Conservation (phyloP, 2,888 invertebrate genomes). For the Perizoma flavofasciatum region DNA sequence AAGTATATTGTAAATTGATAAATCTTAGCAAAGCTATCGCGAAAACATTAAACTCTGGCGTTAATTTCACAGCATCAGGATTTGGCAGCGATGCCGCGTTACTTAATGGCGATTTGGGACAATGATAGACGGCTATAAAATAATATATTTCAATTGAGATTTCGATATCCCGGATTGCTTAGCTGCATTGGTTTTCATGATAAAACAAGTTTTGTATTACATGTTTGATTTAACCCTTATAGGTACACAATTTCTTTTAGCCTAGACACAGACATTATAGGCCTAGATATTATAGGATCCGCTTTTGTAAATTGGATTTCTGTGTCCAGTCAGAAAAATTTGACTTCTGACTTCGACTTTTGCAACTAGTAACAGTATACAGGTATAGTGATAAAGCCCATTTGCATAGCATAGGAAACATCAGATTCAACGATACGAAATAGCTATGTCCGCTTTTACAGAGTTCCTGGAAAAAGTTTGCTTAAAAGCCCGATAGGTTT, state of each 20-base stretch:
- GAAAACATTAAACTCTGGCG: slow-evolving; percentile 2
- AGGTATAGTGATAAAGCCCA: slow-evolving; percentile 35
- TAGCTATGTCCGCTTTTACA: too few species aligned
- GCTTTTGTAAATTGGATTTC: slow-evolving; percentile 39
- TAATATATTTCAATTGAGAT: neutral
- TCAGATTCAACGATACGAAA: neutral
- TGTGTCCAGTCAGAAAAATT: slow-evolving; percentile 29
- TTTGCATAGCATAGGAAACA: slow-evolving; percentile 27
- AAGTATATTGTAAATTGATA: neutral
- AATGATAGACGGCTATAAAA: slow-evolving; percentile 4
- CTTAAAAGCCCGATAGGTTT: too few species aligned
- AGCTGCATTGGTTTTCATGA: too few species aligned
- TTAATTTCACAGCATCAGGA: slow-evolving; percentile 5
- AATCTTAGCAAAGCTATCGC: neutral
- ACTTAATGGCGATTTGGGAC: neutral
- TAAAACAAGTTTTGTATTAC: too few species aligned
- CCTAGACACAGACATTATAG: too few species aligned
- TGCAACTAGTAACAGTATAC: slow-evolving; percentile 29
- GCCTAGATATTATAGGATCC: too few species aligned
- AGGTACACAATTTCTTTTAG: neutral
- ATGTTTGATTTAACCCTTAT: too few species aligned
- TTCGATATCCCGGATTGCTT: neutral
- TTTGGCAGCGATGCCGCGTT: slow-evolving; percentile 3
- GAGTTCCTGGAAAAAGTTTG: too few species aligned
- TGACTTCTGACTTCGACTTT: slow-evolving; percentile 35